A percentile compares a stretch with the other conserved stretches of the same genome.
Evolutionary conservation across 2,888 invertebrate genomes (phyloP).

Genomic region (Tenthredo amoena): DNA sequence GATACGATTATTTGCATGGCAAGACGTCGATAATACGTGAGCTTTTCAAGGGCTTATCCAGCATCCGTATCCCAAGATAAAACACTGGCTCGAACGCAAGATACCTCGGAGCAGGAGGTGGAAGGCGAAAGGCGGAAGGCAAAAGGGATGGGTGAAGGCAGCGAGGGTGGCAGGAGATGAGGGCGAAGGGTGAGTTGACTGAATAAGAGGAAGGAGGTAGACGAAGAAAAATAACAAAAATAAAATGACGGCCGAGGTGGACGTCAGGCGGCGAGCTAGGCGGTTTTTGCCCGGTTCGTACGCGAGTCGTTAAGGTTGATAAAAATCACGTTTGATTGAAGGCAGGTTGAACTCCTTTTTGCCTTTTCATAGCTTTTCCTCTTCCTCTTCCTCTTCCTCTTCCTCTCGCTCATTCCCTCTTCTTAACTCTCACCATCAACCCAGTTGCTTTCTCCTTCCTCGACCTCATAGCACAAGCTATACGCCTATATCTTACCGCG

Average conservation of each 20-base stretch:
- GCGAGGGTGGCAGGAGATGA: neutral
- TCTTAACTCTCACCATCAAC: conserved; percentile 35
- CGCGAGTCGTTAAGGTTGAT: conserved; percentile 61
- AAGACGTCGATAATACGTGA: conserved; percentile 40
- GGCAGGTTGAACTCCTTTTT: conserved; percentile 57
- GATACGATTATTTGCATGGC: conserved; percentile 21
- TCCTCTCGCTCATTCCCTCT: conserved; percentile 6
- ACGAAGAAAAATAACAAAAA: conserved; percentile 51
- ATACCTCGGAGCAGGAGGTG: neutral
- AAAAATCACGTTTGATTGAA: conserved; percentile 63
- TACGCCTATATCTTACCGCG: conserved; percentile 6
- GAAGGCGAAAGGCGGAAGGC: too few relatives aligned
- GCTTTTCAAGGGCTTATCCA: conserved; percentile 42
- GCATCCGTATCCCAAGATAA: conserved; percentile 32
- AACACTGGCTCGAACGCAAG: conserved; percentile 7
- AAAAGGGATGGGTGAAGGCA: neutral
- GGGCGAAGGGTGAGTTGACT: neutral
- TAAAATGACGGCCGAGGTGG: conserved; percentile 27
- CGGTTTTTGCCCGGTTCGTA: conserved; percentile 31
- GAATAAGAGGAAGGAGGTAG: conserved; percentile 20
- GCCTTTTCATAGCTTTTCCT: conserved; percentile 39
- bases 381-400: conserved; percentile 8
- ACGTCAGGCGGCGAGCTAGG: neutral
- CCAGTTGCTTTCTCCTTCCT: conserved; percentile 47
- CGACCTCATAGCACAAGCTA: neutral